Base-by-base conservation (phyloP, 1,140 invertebrate species). In the Neodiprion fabricii region DNA sequence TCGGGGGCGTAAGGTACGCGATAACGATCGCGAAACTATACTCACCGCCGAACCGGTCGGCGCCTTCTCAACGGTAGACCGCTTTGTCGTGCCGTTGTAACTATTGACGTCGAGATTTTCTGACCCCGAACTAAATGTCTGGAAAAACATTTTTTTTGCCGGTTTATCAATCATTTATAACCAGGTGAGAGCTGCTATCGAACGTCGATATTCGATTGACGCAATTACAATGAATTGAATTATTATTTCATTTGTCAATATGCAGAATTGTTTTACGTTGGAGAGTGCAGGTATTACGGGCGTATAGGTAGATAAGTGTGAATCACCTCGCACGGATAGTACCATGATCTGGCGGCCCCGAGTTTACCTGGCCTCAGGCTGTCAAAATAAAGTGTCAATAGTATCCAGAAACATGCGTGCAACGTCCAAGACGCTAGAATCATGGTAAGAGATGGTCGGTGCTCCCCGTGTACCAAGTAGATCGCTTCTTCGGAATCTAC, bases 331-430 rank as follows among this genome's bases (percentile, higher is more conserved):
- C 70, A 80, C 50, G 73, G 74, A 69, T 80, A 81, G 12, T 78
- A 79, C 74, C 74, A 80, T 9, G 78, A 69, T 47, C 79, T 79
- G 10, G 70, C 75, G 14, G 73, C 76, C 17, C 79, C 76, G 65
- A 73, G 80, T 78, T 78, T 76, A 11, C 79, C 80, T 10, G 79
- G 76, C 14, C 75, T 73, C 17, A 81, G 50, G 73, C 79, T 79
- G 65, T 81, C 79, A n/a, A 79, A 72, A 65, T 81, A 81, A 53
- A 81, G 48, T 1, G 79, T 74, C 10, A 79, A 9, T 3, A 72
- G 17, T 9, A 72, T 74, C 80, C 80, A 81, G n/a, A 76, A 74
- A 70, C 77, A 71, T 50, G 79, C 79, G 66, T 81, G 80, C 10
- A 80, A 50, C 11, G 48, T 28, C 79, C 80, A 81, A 2, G 40